A percentile compares a stretch with the other conserved stretches of the same genome.
phyloP scores from a whole-genome alignment of 2,797 vertebrate genomes.

The Euthynnus affinis region DNA sequence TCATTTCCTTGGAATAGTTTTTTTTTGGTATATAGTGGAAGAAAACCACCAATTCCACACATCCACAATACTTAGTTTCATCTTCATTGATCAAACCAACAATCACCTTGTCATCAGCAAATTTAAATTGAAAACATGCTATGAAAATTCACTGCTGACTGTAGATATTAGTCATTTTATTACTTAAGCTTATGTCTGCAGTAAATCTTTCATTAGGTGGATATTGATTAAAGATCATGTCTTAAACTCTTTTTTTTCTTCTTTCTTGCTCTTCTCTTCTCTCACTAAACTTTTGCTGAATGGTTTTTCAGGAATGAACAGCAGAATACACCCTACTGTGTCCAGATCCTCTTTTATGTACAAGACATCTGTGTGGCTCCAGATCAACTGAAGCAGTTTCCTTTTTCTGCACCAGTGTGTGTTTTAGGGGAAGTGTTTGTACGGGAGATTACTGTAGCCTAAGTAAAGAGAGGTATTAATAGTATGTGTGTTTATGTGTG shows the following conservation, averaged over 20 bases:
- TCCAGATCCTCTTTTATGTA: constrained; percentile 36
- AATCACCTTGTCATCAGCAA: too few relatives aligned
- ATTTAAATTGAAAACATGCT: background rate
- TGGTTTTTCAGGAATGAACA: constrained; percentile 1
- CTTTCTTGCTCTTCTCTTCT: background rate
- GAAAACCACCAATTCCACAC: too few relatives aligned
- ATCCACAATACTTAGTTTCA: too few relatives aligned
- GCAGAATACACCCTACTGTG: constrained; percentile 31
- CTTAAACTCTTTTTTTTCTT: background rate
- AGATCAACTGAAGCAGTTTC: constrained; percentile 21
- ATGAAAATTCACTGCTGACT: background rate
- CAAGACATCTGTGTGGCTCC: constrained; percentile 47
- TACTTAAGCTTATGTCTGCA: constrained; percentile 10
- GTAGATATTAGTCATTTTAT: constrained; percentile 15
- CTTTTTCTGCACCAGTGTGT: background rate
- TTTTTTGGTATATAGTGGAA: too few relatives aligned
- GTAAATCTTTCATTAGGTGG: constrained; percentile 21
- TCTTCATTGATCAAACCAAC: too few relatives aligned
- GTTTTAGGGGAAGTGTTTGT: background rate
- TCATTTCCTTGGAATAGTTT: too few relatives aligned
- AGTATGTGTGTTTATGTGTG: background rate
- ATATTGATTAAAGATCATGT: constrained; percentile 3
- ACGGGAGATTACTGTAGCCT: background rate
- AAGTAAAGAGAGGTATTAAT: background rate
- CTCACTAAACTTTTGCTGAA: background rate